These are phyloP conservation scores for Spinus pinus DNA, from an alignment of 2,797 vertebrate species.

Conservation along the genomic window DNA sequence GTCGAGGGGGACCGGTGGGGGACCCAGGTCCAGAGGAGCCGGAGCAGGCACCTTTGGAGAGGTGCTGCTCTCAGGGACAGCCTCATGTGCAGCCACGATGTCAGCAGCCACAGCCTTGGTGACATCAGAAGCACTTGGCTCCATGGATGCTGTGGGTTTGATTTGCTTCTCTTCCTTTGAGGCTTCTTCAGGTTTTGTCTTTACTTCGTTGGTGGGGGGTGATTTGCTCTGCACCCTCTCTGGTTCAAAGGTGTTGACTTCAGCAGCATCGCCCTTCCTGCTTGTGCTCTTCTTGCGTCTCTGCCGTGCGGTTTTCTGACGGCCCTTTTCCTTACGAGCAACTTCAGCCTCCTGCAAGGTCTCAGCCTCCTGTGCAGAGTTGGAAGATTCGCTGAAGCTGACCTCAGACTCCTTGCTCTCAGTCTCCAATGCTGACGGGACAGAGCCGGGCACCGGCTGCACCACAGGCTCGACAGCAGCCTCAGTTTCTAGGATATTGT, in stretches of 20 bases:
- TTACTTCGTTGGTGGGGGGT: not conserved
- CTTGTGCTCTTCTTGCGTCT: constrained; percentile 81
- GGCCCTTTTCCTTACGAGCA: constrained; percentile 82
- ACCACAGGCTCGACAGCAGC: not conserved
- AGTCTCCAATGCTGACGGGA: not conserved
- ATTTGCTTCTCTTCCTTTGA: constrained; percentile 58
- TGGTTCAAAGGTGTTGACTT: constrained; percentile 67
- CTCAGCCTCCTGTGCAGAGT: constrained; percentile 67
- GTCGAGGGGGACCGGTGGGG: not conserved
- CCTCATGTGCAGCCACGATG: not conserved
- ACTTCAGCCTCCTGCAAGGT: constrained; percentile 67
- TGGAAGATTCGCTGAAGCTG: constrained; percentile 67
- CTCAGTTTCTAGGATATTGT: constrained; percentile 78
- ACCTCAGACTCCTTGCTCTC: constrained; percentile 78
- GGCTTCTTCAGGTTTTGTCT: constrained; percentile 37
- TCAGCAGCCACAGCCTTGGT: constrained; percentile 33
- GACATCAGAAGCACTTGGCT: not conserved
- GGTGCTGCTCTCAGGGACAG: constrained; percentile 17
- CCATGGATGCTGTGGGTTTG: not conserved
- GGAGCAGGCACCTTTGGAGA: not conserved
- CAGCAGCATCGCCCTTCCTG: constrained; percentile 75
- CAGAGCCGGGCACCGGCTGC: not conserved
- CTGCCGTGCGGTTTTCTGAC: constrained; percentile 83
- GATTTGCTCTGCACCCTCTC: constrained; percentile 70
- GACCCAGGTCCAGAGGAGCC: not conserved